Percentiles rank a stretch among this genome's conserved stretches.
phyloP scores from a whole-genome alignment of 2,888 invertebrate genomes.

The Eutolmus rufibarbis region DNA sequence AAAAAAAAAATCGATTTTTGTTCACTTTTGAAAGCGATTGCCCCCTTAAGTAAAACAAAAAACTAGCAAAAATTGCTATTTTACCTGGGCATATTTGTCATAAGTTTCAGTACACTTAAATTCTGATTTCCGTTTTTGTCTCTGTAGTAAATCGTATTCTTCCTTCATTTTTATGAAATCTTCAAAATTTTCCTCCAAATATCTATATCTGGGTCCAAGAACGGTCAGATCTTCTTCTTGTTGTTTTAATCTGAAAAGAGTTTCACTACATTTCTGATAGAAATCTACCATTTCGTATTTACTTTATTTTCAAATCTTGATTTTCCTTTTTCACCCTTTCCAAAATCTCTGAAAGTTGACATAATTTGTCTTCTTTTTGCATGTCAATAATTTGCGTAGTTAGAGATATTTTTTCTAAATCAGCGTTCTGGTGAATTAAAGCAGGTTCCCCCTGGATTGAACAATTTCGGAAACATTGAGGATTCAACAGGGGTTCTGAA shows the following conservation, averaged over 20 bases:
- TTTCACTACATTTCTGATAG: not conserved
- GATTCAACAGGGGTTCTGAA: not conserved
- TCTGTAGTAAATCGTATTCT: slow-evolving; percentile 13
- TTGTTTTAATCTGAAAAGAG: not conserved
- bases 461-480: not conserved
- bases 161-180: slow-evolving; percentile 42
- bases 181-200: slow-evolving; percentile 42
- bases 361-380: not conserved
- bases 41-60: no score
- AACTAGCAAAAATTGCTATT: not conserved
- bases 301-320: not conserved
- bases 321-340: not conserved
- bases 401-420: not conserved
- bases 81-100: slow-evolving; percentile 34
- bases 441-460: not conserved
- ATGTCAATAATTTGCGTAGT: not conserved
- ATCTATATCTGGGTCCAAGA: slow-evolving; percentile 36
- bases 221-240: not conserved
- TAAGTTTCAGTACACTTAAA: not conserved
- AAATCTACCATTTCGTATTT: not conserved
- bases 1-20: no score
- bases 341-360: not conserved
- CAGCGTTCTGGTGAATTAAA: not conserved
- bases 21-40: no score
- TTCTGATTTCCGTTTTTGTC: not conserved